Conservation (phyloP, 1,140 invertebrate species). For the Aphis gossypii region DNA sequence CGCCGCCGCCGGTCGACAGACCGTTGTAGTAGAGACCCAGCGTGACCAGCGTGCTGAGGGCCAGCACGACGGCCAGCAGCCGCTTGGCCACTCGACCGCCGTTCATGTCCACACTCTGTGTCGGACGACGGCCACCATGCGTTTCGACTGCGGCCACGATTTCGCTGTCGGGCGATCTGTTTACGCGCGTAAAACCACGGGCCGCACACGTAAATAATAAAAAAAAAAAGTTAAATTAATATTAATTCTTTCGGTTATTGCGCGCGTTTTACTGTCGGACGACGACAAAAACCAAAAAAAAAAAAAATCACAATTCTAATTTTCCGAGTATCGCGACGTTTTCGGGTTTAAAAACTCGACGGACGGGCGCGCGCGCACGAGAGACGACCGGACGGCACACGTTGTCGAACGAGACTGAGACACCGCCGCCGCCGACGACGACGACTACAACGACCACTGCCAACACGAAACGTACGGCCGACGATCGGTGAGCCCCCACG, state of each 20-base stretch:
- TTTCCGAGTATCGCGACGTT: not conserved
- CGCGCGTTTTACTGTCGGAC: not conserved
- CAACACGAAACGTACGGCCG: not conserved
- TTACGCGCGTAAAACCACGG: not conserved
- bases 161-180: not conserved
- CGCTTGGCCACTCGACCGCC: slow-evolving; percentile 50
- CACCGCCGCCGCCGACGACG: not conserved
- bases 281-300: not conserved
- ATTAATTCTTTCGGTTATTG: not conserved
- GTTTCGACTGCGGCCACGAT: not conserved
- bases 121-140: not conserved
- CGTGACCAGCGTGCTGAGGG: slow-evolving; percentile 45
- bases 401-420: slow-evolving; percentile 46
- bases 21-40: slow-evolving; percentile 52
- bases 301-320: too few species aligned
- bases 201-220: not conserved
- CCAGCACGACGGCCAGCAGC: slow-evolving; percentile 52
- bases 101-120: slow-evolving; percentile 11
- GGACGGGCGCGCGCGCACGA: not conserved
- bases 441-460: not conserved
- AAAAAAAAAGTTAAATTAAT: not conserved
- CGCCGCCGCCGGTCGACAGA: not conserved
- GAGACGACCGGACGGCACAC: slow-evolving; percentile 12
- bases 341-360: not conserved
- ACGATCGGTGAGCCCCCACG: slow-evolving; percentile 2